Evolutionary conservation across 2,797 vertebrate genomes (phyloP), one percentile per base, ranked within the genome.

Genomic region (Poeciliopsis gracilis): DNA sequence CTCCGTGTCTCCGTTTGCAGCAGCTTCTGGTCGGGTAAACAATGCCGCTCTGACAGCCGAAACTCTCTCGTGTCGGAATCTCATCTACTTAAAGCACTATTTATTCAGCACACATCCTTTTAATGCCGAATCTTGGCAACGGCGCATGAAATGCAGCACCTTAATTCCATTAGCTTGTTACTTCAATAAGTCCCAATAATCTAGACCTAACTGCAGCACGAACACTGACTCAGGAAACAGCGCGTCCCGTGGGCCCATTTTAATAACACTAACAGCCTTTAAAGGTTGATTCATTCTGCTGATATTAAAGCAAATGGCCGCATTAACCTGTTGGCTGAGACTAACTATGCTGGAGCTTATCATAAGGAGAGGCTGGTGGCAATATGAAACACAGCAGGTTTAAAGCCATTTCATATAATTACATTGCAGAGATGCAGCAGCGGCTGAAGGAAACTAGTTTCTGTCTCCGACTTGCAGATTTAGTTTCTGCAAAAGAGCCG

Each of bases 121-220:
- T 94, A 95, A 95, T 94, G 90, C 90, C 81, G 89, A 91, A 88
- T 93, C 92, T 93, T 95, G 94, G 94, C 93, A 95, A 85, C 82
- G 73, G 84, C 18, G 87, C 91, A 87, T 94, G 92, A 94, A 95
- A 95, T 91, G 89, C 88, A 92, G 89, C 93, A 94, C 93, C 95
- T 94, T 93, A 95, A 95, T 95, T 95, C 94, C 93, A 96, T 94
- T 95, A 95, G 91, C 93, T 89, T 93, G 90, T 94, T 94, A 95
- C 94, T 94, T 90, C 92, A 94, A 95, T 96, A 94, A 95, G 86
- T 90, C 90, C 85, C 88, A 95, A 93, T 95, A 94, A 93, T 93
- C 91, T 92, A 90, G 90, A 91, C 89, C 88, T 86, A 92, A 94
- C 92, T 92, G 91, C 90, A 89, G 84, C 84, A 85, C 82, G 86